These are phyloP conservation scores for Pithys albifrons DNA, from an alignment of 2,113 vertebrate species.

Conservation along the genomic window DNA sequence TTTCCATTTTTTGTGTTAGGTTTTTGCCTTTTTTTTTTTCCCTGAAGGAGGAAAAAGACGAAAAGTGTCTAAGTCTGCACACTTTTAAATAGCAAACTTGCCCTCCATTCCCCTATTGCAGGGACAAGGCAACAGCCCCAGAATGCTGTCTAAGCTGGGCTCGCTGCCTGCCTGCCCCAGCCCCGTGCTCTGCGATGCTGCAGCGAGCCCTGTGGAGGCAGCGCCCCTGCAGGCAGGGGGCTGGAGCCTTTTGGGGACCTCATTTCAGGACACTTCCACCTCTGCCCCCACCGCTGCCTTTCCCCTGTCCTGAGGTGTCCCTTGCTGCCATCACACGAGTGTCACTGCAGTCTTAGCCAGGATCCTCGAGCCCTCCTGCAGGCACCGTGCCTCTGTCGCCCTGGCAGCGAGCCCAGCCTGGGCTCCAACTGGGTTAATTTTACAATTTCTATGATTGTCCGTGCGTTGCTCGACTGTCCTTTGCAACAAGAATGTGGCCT, in stretches of 20 bases:
- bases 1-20: background rate
- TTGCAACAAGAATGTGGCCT: background rate
- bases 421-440: background rate
- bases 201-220: background rate
- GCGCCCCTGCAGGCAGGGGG: rapidly evolving
- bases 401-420: background rate
- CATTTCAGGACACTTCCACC: background rate
- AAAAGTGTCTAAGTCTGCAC: background rate
- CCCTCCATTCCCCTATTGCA: rapidly evolving
- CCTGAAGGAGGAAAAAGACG: background rate
- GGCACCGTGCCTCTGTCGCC: background rate
- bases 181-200: rapidly evolving
- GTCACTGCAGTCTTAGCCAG: rapidly evolving
- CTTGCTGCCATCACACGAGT: rapidly evolving
- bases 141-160: background rate
- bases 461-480: background rate
- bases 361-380: background rate
- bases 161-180: rapidly evolving
- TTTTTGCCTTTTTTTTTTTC: too few species aligned
- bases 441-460: background rate
- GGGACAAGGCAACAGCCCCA: too few species aligned
- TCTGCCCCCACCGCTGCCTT: rapidly evolving
- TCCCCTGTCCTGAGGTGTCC: background rate
- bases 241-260: background rate
- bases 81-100: background rate